phyloP scores from a whole-genome alignment of 2,888 invertebrate species.

The Drosophila differens region DNA sequence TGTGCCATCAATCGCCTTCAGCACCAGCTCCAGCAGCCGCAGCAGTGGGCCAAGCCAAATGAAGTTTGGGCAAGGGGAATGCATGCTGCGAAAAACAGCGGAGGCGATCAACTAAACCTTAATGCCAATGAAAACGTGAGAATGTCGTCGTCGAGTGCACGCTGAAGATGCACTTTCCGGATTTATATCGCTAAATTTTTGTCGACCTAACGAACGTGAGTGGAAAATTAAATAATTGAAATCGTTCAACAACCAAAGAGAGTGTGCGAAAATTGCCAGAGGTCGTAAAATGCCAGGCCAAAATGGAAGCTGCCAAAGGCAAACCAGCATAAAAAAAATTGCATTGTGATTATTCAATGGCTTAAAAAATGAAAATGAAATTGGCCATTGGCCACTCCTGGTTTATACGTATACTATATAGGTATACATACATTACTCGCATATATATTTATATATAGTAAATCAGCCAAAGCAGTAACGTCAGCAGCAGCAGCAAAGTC shows the following conservation, averaged over 20 bases:
- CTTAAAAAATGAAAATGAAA: conserved; percentile 76
- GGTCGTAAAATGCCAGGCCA: conserved; percentile 63
- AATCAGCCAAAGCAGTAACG: conserved; percentile 43
- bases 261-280: conserved; percentile 66
- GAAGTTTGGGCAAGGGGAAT: conserved; percentile 26
- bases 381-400: conserved; percentile 66
- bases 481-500: conserved; percentile 50
- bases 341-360: conserved; percentile 79
- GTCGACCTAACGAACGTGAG: conserved; percentile 75
- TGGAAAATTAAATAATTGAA: conserved; percentile 81
- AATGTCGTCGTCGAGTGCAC: conserved; percentile 65
- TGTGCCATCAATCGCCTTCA: conserved; percentile 65
- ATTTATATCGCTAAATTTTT: conserved; percentile 66
- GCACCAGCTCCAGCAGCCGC: conserved; percentile 14
- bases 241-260: conserved; percentile 54
- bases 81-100: conserved; percentile 10
- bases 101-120: conserved; percentile 69
- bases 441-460: conserved; percentile 40
- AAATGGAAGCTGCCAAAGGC: conserved; percentile 42
- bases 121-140: conserved; percentile 81
- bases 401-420: conserved; percentile 18
- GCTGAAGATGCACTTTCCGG: conserved; percentile 75
- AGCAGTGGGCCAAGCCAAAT: conserved; percentile 66
- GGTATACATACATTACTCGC: conserved; percentile 20
- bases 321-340: conserved; percentile 39